Percentiles rank a stretch among this genome's conserved stretches.
These are phyloP conservation scores for Temnothorax longispinosus DNA, from an alignment of 1,140 invertebrate genomes.

Conservation along the genomic window DNA sequence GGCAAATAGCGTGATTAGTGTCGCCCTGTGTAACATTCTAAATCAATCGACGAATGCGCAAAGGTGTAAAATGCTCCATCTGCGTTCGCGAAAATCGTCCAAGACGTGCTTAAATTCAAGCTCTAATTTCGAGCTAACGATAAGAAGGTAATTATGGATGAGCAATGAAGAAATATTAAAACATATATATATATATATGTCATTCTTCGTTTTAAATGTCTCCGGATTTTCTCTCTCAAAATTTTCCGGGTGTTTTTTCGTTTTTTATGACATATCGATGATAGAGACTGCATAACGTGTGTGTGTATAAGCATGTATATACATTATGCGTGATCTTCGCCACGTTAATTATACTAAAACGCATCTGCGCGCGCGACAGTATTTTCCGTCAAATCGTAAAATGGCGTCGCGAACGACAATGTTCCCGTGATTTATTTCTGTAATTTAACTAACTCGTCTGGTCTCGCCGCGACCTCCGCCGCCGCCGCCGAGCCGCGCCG, in stretches of 20 bases:
- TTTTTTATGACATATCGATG: background rate
- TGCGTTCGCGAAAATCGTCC: background rate
- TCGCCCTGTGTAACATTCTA: conserved; percentile 30
- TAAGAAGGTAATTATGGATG: background rate
- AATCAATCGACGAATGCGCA: conserved; percentile 37
- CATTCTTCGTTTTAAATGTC: background rate
- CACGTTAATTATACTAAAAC: conserved; percentile 48
- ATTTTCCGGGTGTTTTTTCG: background rate
- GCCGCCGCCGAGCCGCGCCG: background rate
- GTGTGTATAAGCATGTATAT: background rate
- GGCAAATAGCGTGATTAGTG: conserved; percentile 55
- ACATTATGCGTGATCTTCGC: background rate
- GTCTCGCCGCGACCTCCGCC: background rate
- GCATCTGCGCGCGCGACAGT: conserved; percentile 37
- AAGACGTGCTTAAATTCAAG: background rate
- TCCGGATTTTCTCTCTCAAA: background rate
- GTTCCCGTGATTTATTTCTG: conserved; percentile 82
- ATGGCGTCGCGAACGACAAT: conserved; percentile 77
- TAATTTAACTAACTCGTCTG: conserved; percentile 80
- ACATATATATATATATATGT: background rate
- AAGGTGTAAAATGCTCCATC: conserved; percentile 22
- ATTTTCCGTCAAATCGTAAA: conserved; percentile 75
- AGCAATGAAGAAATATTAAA: background rate
- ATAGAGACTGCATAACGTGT: background rate
- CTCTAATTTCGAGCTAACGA: background rate